Evolutionary conservation across 2,888 invertebrate species (phyloP), one percentile per base, ranked within the genome.

Genomic region (Pandemis cinnamomeana): DNA sequence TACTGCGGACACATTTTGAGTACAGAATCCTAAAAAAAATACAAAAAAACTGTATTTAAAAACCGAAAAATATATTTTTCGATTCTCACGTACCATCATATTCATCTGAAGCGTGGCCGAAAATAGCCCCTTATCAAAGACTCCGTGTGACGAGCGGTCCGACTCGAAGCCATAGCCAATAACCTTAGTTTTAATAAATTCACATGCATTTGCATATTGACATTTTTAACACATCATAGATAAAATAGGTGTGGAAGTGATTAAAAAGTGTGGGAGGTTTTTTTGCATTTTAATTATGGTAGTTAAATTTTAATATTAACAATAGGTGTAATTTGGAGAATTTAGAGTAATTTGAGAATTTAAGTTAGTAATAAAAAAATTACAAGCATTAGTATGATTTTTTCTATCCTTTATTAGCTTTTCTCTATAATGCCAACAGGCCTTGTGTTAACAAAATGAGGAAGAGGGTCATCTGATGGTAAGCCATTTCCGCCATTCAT

Each of bases 91-190:
- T 83, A 76, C 89, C 42, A 7, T 77, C 71, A 79, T 87, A 64
- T 88, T 61, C 83, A 60, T 51, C 41, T 76, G 71, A 76, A 71
- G 71, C 77, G 78, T 75, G 71, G 79, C 84, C 87, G 87, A 88
- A 91, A 91, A 90, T 90, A 89, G 86, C 89, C 83, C 68, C 75
- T 75, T 75, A 75, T 75, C 75, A 75, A 70, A 72, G 71, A 53
- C 67, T 42, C 55, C 13, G 55, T 58, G 44, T 62, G 11, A 20
- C 20, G 20, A 70, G 70, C 70, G 74, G 72, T 68, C 64, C 58
- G 55, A 36, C 70, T 48, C 51, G 15, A 58, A 44, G 41, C 44
- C 27, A 53, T 71, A 71, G 70, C 64, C 73, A 73, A 73, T 74
- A 74, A 74, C 74, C 70, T 74, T 46, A 58, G 69, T 69, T 61